These are phyloP conservation scores for Rhinopomastus cyanomelas DNA, from an alignment of 2,113 vertebrate species.

Conservation along the genomic window DNA sequence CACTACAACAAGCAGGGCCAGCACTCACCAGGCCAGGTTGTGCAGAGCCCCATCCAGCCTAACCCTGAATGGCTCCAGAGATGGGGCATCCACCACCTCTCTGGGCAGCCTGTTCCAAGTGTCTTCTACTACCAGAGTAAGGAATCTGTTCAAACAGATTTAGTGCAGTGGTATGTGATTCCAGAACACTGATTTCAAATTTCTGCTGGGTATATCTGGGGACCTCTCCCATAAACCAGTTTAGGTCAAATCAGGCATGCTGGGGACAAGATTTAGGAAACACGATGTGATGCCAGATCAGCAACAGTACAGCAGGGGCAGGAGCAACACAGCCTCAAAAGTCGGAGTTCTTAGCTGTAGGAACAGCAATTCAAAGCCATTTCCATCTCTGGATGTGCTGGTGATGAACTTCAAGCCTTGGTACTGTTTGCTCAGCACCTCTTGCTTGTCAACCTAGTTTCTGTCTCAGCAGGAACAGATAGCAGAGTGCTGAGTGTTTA, in stretches of 20 bases:
- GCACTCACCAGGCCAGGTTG: too few relatives aligned
- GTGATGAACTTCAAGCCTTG: neutral
- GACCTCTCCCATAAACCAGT: neutral
- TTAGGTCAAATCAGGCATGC: neutral
- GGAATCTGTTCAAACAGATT: neutral
- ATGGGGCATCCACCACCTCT: too few relatives aligned
- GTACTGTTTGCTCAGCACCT: neutral
- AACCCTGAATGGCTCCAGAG: too few relatives aligned
- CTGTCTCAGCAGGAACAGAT: neutral
- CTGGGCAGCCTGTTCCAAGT: too few relatives aligned
- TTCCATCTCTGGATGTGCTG: neutral
- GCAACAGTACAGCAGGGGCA: neutral
- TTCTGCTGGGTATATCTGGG: neutral
- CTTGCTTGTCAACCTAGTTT: neutral
- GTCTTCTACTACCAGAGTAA: too few relatives aligned
- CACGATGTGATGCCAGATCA: neutral
- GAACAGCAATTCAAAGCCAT: neutral
- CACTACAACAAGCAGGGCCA: too few relatives aligned
- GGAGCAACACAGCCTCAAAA: neutral
- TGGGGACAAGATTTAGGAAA: neutral
- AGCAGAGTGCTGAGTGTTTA: neutral
- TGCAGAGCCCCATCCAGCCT: too few relatives aligned
- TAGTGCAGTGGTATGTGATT: neutral
- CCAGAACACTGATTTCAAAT: neutral
- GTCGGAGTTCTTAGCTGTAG: neutral